Conservation (phyloP, 2,113 vertebrate genomes). For the Solea solea region DNA sequence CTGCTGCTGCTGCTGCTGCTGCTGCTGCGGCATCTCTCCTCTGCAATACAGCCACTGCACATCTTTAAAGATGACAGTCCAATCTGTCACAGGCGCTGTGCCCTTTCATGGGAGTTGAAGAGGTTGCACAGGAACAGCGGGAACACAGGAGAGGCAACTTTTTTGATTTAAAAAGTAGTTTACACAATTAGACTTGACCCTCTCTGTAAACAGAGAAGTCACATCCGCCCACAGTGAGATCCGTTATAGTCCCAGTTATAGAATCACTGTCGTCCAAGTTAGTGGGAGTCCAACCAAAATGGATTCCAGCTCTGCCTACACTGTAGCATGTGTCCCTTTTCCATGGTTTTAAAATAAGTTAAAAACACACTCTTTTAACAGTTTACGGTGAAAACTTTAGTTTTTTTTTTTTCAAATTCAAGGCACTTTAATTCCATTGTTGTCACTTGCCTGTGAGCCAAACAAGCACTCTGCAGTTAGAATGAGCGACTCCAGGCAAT, state of each 20-base stretch:
- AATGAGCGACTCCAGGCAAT: slow-evolving; percentile 4
- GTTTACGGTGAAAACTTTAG: background rate
- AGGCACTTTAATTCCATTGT: background rate
- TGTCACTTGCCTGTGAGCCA: background rate
- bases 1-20: background rate
- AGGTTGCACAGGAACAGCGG: background rate
- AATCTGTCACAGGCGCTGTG: slow-evolving; percentile 19
- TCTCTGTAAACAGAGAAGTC: too few species aligned
- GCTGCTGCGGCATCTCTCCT: background rate
- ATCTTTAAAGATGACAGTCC: slow-evolving; percentile 43
- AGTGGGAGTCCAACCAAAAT: slow-evolving; percentile 27
- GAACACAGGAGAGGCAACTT: too few species aligned
- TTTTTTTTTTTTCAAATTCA: too few species aligned
- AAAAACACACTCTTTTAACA: background rate
- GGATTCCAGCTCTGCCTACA: slow-evolving; percentile 16
- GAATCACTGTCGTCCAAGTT: slow-evolving; percentile 1
- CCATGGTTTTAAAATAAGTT: slow-evolving; percentile 6
- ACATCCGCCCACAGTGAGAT: background rate
- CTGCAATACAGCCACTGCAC: background rate
- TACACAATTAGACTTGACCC: too few species aligned
- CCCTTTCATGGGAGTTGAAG: slow-evolving; percentile 23
- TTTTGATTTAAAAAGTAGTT: too few species aligned
- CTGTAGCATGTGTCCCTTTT: background rate
- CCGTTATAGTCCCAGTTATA: background rate
- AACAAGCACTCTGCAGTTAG: background rate